Conservation (phyloP, 2,888 invertebrate genomes). For the Hedya salicella region DNA sequence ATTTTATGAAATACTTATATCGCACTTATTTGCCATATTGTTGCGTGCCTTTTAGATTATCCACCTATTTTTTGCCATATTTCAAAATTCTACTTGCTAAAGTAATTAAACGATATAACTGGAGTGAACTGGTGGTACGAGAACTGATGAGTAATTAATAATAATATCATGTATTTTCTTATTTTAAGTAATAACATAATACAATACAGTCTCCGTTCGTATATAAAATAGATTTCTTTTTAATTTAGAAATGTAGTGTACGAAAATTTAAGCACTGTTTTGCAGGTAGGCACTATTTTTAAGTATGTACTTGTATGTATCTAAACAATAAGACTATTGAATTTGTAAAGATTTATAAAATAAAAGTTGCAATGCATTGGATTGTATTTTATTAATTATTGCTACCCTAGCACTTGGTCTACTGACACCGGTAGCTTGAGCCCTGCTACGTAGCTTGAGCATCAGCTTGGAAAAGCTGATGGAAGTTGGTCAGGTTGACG, state of each 20-base stretch:
- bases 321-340: constrained; percentile 36
- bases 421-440: no score
- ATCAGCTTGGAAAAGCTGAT: no score
- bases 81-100: neutral
- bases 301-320: constrained; percentile 24
- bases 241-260: constrained; percentile 3
- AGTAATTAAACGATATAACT: neutral
- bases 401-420: no score
- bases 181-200: neutral
- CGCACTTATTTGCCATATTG: constrained; percentile 22
- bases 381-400: neutral
- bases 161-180: neutral
- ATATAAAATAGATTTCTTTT: neutral
- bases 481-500: no score
- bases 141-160: neutral
- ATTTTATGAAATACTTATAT: neutral
- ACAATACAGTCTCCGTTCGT: neutral
- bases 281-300: constrained; percentile 13
- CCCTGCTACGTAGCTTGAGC: no score
- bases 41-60: constrained; percentile 27
- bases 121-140: neutral
- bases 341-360: constrained; percentile 44
- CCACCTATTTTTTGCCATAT: constrained; percentile 24
- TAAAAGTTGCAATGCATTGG: constrained; percentile 23
- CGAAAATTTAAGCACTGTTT: constrained; percentile 9